Evolutionary conservation across 2,888 invertebrate species (phyloP).

Genomic region (Ophion costatus): DNA sequence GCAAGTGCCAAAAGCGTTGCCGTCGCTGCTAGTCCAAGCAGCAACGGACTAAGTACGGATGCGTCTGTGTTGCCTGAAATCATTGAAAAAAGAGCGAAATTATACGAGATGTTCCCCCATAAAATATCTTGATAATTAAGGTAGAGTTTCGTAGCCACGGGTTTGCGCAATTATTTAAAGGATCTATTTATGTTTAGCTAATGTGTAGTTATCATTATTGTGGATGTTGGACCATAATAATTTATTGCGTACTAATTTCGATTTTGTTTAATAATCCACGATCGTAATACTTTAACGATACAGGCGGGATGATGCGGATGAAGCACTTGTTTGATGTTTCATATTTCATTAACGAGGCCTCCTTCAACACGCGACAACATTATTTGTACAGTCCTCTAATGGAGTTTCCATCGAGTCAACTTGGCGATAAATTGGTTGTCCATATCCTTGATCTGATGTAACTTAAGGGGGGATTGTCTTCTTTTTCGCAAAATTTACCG

Average conservation of each 20-base stretch:
- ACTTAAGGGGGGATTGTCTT: too few relatives aligned
- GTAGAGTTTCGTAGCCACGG: not conserved
- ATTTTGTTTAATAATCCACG: not conserved
- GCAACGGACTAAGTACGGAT: constrained; percentile 87
- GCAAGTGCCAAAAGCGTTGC: constrained; percentile 91
- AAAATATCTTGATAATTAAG: not conserved
- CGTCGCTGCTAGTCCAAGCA: constrained; percentile 91
- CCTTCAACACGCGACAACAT: too few relatives aligned
- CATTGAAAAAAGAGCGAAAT: constrained; percentile 7
- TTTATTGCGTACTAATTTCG: not conserved
- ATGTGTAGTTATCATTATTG: not conserved
- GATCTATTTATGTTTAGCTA: not conserved
- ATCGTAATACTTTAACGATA: too few relatives aligned
- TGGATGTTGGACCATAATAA: not conserved
- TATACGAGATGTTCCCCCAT: not conserved
- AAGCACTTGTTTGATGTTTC: too few relatives aligned
- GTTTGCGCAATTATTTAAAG: not conserved
- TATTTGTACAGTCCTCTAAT: too few relatives aligned
- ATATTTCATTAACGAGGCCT: too few relatives aligned
- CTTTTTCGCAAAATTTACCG: too few relatives aligned
- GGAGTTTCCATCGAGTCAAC: too few relatives aligned
- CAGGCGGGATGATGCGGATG: too few relatives aligned
- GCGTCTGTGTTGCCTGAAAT: constrained; percentile 77
- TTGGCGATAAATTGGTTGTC: too few relatives aligned
- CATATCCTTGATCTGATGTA: too few relatives aligned